phyloP scores from a whole-genome alignment of 2,797 vertebrate genomes.

The Coregonus ussuriensis region DNA sequence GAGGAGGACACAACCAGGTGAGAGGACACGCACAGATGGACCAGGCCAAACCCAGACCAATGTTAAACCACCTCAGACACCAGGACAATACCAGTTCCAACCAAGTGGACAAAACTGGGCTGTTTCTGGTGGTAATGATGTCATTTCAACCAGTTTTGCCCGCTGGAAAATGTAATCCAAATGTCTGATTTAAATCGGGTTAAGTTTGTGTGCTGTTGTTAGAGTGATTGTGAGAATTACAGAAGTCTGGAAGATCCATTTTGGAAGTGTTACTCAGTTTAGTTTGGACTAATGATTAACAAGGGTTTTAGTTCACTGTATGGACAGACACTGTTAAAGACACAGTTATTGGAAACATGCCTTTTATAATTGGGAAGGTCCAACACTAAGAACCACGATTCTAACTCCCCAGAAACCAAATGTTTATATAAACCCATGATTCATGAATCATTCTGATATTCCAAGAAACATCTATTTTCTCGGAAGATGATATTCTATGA shows the following conservation, averaged over 20 bases:
- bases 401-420: not conserved
- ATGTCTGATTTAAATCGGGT: slow-evolving; percentile 19
- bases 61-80: not conserved
- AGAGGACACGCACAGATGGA: slow-evolving; percentile 16
- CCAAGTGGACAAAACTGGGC: not conserved
- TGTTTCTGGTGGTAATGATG: slow-evolving; percentile 33
- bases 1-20: slow-evolving; percentile 2
- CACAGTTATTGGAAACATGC: slow-evolving; percentile 9
- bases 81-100: not conserved
- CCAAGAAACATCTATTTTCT: not conserved
- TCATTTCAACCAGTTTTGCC: slow-evolving; percentile 5
- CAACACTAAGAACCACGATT: not conserved
- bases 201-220: slow-evolving; percentile 56
- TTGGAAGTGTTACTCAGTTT: slow-evolving; percentile 40
- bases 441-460: not conserved
- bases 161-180: slow-evolving; percentile 30
- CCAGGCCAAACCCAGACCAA: slow-evolving; percentile 14
- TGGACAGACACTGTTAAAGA: slow-evolving; percentile 9
- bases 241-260: slow-evolving; percentile 18
- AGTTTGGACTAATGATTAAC: slow-evolving; percentile 33
- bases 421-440: not conserved
- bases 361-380: not conserved
- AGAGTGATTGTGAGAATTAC: slow-evolving; percentile 43
- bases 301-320: slow-evolving; percentile 3
- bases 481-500: not conserved